Base-by-base conservation (phyloP, 2,797 vertebrate species). In the Gallinago stenura region DNA sequence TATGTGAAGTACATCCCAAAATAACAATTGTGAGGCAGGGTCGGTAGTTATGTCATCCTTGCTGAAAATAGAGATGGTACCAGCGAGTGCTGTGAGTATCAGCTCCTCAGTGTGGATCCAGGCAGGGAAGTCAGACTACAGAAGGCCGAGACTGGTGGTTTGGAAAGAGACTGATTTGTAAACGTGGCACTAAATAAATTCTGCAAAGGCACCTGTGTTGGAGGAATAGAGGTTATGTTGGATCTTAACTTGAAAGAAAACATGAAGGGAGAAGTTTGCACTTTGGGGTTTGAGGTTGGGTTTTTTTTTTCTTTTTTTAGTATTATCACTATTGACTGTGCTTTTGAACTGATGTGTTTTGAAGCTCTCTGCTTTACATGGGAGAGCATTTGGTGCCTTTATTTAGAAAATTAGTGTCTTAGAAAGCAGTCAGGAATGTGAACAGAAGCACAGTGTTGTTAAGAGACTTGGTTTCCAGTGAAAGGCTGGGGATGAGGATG, bases 31-130 rank as follows among this genome's bases (percentile, higher is more conserved):
- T 62, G 76, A 79, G 61, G 16, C 0, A 0, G 60, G 43, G 31
- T 8, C 0, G 0, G 62, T 53, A 46, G 46, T 70, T 91, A 22
- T 48, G 54, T 82, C 85, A 79, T 70, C 69, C 46, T 5, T 30
- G 48, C 80, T 93, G 91, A 76, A 94, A 90, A 88, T 6, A 76
- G 85, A 50, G 48, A 20, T 20, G 53, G 15, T 37, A n/a, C 15
- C 60, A 41, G 78, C 12, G 64, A 43, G 37, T 0, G 0, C 75
- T 51, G 56, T 0, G 1, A 81, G 69, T 51, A 35, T 35, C 30
- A 24, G 54, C 77, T 62, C 3, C 0, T 45, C 65, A 65, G 20
- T 9, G 37, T 22, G 75, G 64, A 37, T 71, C 61, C 11, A 25
- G 45, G 53, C 66, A 35, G 66, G n/a, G 76, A 19, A 73, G 48